Evolutionary conservation across 2,888 invertebrate genomes (phyloP), one percentile per base, ranked within the genome.

Genomic region (Clitarchus hookeri): DNA sequence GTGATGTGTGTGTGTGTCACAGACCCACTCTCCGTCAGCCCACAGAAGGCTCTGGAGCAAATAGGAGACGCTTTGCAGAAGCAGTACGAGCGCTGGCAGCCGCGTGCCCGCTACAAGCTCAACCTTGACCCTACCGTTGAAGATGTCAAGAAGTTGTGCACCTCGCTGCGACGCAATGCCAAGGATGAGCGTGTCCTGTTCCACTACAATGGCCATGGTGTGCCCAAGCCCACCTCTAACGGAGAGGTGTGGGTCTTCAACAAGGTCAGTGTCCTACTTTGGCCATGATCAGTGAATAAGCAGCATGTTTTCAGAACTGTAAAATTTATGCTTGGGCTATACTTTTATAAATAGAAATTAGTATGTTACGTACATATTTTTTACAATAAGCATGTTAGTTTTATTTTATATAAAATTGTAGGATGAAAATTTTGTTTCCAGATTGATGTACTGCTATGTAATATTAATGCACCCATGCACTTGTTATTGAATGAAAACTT

Each of bases 191-290:
- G 99, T 88, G 98, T 99, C 77, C 93, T 99, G 85, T 99, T 99
- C 92, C 99, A 99, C 92, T 99, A 99, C 92, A 99, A 99, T 92
- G 99, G 99, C 0, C 99, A 99, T 91, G 99, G 99, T 25, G 99
- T 99, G 87, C 99, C 99, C 80, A 97, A 96, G 91, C 99, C 99
- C 54, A 99, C 99, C 16, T 94, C 95, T 26, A 99, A 99, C 92
- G 99, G 99, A 13, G 99, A 99, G 93, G 98, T 99, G 90, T 99
- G 99, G 99, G 99, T 99, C 6, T 99, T 99, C 92, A 99, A 99
- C 92, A 95, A 97, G 93, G 97, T 97, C 91, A 91, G 92, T 90
- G 13, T 16, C 19, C 65, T 48, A n/a, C n/a, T n/a, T n/a, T 36
- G 36, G 4, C 4, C 36, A 36, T 36, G 1, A 36, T 36, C 36